These are phyloP conservation scores for Lota lota DNA, from an alignment of 2,113 vertebrate species.

Conservation along the genomic window DNA sequence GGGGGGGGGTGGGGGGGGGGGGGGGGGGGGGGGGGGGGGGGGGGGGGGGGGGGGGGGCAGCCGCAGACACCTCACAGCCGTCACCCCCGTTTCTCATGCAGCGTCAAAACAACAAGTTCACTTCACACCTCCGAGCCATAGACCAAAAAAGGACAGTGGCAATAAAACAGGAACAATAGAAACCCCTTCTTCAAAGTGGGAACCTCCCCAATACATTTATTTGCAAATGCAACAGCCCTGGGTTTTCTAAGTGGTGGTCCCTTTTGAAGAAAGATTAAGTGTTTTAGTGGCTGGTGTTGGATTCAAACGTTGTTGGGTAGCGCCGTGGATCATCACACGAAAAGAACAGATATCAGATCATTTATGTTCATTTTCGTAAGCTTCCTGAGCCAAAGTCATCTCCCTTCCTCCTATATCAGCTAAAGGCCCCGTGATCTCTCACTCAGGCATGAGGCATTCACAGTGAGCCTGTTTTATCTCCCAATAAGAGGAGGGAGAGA, in stretches of 20 bases:
- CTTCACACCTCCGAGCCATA: slow-evolving; percentile 48
- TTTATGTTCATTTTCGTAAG: too few species aligned
- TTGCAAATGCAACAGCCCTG: slow-evolving; percentile 24
- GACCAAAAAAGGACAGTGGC: slow-evolving; percentile 41
- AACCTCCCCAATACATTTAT: slow-evolving; percentile 12
- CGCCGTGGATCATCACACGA: too few species aligned
- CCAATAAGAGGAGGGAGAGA: slow-evolving; percentile 5
- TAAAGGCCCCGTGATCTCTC: slow-evolving; percentile 70
- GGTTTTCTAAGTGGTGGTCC: too few species aligned
- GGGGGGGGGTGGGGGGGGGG: too few species aligned
- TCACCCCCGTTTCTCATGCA: slow-evolving; percentile 56
- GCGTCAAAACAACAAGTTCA: slow-evolving; percentile 49
- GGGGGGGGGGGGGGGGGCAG: slow-evolving; percentile 17
- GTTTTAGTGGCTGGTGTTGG: too few species aligned
- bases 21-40: not conserved
- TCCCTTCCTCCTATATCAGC: slow-evolving; percentile 72
- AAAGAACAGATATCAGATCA: too few species aligned
- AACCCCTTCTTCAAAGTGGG: slow-evolving; percentile 23
- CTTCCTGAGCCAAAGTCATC: slow-evolving; percentile 58
- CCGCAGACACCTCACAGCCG: slow-evolving; percentile 26
- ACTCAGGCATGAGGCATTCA: slow-evolving; percentile 73
- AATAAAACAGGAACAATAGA: slow-evolving; percentile 47
- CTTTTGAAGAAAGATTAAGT: too few species aligned
- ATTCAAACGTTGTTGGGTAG: too few species aligned
- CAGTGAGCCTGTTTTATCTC: slow-evolving; percentile 43